phyloP scores from a whole-genome alignment of 2,113 vertebrate genomes.

The Prionailurus bengalensis region DNA sequence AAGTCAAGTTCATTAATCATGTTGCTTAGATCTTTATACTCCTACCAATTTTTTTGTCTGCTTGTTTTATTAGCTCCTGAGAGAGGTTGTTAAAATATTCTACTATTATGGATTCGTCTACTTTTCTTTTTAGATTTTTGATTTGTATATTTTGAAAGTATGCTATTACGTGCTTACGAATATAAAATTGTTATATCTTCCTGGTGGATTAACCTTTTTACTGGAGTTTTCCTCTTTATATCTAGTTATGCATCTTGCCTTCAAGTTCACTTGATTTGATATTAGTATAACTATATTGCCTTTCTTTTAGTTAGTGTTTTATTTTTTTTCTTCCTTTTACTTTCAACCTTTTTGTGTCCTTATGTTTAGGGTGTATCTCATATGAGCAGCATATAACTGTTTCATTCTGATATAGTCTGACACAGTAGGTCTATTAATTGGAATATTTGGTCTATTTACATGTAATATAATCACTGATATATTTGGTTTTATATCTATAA shows the following conservation, averaged over 20 bases:
- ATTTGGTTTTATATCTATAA: background rate
- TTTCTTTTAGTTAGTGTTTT: background rate
- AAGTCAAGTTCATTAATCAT: background rate
- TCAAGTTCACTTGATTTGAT: background rate
- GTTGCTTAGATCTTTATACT: background rate
- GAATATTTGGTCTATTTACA: constrained; percentile 19
- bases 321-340: background rate
- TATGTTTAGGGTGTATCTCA: background rate
- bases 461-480: background rate
- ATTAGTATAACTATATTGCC: background rate
- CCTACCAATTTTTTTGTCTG: background rate
- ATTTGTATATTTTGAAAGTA: constrained; percentile 25
- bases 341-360: background rate
- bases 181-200: constrained; percentile 3
- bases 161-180: background rate
- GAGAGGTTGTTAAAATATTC: background rate
- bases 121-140: constrained; percentile 6
- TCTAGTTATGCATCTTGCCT: background rate
- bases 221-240: background rate
- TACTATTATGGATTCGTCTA: background rate
- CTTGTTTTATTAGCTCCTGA: constrained; percentile 24
- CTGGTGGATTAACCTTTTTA: background rate
- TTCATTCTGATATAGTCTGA: background rate
- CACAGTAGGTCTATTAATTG: background rate
- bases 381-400: background rate